These are phyloP conservation scores for Argopecten irradians DNA, from an alignment of 1,140 invertebrate species.

Conservation along the genomic window DNA sequence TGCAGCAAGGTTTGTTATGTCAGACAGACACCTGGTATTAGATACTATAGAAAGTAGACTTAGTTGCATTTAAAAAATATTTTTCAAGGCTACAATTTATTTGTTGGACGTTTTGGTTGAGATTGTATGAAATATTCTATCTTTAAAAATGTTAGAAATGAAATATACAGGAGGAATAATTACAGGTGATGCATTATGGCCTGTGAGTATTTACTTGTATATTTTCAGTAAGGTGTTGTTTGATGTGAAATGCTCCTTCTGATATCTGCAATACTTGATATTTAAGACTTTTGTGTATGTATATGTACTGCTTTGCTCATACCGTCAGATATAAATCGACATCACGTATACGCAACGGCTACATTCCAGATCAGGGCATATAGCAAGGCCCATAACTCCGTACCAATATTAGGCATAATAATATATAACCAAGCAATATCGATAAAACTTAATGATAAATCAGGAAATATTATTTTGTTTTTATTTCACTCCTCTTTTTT, in stretches of 20 bases:
- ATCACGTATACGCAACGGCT: not conserved
- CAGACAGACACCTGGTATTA: not conserved
- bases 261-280: not conserved
- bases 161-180: not conserved
- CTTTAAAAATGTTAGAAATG: not conserved
- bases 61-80: not conserved
- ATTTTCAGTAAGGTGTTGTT: not conserved
- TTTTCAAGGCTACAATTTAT: not conserved
- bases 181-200: not conserved
- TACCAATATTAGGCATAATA: constrained; percentile 23
- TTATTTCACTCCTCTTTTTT: not conserved
- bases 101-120: not conserved
- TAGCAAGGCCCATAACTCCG: not conserved
- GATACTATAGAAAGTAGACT: not conserved
- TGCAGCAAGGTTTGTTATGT: not conserved
- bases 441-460: not conserved
- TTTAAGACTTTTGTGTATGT: not conserved
- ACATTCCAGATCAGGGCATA: not conserved
- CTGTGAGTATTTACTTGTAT: not conserved
- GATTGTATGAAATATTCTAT: not conserved
- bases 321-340: not conserved
- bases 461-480: not conserved
- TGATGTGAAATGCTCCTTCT: not conserved
- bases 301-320: not conserved
- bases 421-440: constrained; percentile 13